A percentile compares a stretch with the other conserved stretches of the same genome.
Conservation (phyloP, 1,140 invertebrate genomes). For the Atta texana region DNA sequence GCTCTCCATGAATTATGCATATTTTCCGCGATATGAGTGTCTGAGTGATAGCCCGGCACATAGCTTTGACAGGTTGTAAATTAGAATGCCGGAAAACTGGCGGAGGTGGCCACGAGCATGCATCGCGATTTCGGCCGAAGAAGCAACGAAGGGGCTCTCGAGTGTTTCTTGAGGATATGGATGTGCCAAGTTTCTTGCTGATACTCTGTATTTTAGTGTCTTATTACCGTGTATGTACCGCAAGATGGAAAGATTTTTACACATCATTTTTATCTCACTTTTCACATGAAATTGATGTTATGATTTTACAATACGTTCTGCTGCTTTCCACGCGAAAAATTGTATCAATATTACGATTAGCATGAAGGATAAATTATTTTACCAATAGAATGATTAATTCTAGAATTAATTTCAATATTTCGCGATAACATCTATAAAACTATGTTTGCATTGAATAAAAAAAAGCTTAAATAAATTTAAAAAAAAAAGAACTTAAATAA, state of each 20-base stretch:
- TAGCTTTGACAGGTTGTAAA: constrained; percentile 85
- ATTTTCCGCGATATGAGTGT: constrained; percentile 85
- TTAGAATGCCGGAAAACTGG: constrained; percentile 79
- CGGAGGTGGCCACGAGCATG: constrained; percentile 36
- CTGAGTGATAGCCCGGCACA: constrained; percentile 83
- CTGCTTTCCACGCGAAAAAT: not conserved
- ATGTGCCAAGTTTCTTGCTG: not conserved
- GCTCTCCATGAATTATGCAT: constrained; percentile 84
- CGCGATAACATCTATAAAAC: not conserved
- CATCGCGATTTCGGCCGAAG: constrained; percentile 60
- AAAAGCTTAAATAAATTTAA: not conserved
- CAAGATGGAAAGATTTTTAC: not conserved
- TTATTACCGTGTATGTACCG: not conserved
- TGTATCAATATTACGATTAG: not conserved
- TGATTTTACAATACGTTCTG: not conserved
- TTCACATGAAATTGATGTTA: not conserved
- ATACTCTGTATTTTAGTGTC: not conserved
- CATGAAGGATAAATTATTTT: not conserved
- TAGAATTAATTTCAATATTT: not conserved
- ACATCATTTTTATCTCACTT: not conserved
- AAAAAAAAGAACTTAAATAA: not conserved
- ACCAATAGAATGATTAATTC: not conserved
- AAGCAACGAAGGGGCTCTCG: not conserved
- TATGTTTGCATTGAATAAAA: not conserved
- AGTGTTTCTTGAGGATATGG: not conserved